Conservation (phyloP, 2,888 invertebrate genomes). For the Ophion obscuratus region DNA sequence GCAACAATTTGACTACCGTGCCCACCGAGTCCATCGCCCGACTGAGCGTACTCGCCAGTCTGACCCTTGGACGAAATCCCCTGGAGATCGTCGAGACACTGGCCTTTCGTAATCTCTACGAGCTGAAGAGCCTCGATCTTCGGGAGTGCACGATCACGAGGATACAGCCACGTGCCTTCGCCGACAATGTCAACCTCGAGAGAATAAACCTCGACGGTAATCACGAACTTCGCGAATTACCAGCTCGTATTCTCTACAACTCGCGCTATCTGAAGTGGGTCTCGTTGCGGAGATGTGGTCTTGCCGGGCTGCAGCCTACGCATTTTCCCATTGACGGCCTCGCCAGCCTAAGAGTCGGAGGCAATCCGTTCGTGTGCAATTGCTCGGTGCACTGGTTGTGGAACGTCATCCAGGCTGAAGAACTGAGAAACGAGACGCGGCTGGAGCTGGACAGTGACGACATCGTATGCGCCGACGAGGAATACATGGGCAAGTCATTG, state of each 20-base stretch:
- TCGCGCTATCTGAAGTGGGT: conserved; percentile 91
- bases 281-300: conserved; percentile 90
- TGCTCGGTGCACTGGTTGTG: conserved; percentile 95
- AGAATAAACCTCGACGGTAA: conserved; percentile 92
- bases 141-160: conserved; percentile 85
- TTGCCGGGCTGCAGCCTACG: conserved; percentile 91
- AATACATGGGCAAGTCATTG: conserved; percentile 80
- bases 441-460: conserved; percentile 81
- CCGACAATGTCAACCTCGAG: conserved; percentile 93
- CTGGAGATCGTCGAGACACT: conserved; percentile 90
- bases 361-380: conserved; percentile 94
- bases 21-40: conserved; percentile 91
- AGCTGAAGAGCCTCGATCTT: conserved; percentile 90
- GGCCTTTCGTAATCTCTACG: conserved; percentile 93
- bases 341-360: conserved; percentile 90
- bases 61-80: conserved; percentile 92
- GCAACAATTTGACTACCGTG: conserved; percentile 92
- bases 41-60: conserved; percentile 90
- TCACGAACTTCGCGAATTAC: conserved; percentile 89
- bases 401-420: conserved; percentile 87
- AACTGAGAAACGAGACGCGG: conserved; percentile 79
- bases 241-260: conserved; percentile 93
- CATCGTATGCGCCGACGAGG: conserved; percentile 81
- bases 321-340: conserved; percentile 93
- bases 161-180: conserved; percentile 92